These are phyloP conservation scores for Lepidocolaptes lacrymiger DNA, from an alignment of 2,797 vertebrate species.

Conservation along the genomic window DNA sequence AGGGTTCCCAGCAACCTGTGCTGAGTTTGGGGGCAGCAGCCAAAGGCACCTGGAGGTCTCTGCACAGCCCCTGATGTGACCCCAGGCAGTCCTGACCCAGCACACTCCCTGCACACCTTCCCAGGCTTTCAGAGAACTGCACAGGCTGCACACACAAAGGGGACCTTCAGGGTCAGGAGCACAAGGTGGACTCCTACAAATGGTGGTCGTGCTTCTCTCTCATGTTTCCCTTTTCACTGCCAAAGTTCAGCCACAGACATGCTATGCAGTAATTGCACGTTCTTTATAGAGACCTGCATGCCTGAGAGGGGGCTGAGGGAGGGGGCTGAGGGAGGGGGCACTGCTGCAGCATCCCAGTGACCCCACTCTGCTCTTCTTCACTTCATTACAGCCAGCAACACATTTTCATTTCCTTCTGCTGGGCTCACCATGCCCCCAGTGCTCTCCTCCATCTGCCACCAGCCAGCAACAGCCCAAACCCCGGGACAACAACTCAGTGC, in stretches of 20 bases:
- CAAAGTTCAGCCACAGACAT: not conserved
- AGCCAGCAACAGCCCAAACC: not conserved
- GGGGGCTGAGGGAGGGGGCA: no score
- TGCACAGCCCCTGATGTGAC: accelerated
- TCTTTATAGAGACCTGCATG: not conserved
- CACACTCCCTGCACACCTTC: not conserved
- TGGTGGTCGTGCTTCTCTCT: not conserved
- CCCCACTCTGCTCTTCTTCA: not conserved
- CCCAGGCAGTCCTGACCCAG: not conserved
- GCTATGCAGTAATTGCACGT: not conserved
- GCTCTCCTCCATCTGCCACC: not conserved
- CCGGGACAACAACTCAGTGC: accelerated
- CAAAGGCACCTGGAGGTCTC: not conserved
- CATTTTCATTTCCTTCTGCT: not conserved
- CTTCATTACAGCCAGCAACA: not conserved
- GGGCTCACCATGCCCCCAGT: not conserved
- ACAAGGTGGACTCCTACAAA: not conserved
- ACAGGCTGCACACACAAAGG: accelerated
- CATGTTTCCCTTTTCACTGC: not conserved
- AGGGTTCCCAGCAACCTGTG: accelerated
- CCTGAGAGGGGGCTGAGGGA: not conserved
- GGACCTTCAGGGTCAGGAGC: not conserved
- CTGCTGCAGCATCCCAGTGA: not conserved
- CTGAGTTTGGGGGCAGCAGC: accelerated
- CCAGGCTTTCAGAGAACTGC: not conserved